A percentile compares a stretch with the other conserved stretches of the same genome.
Conservation (phyloP, 2,888 invertebrate genomes). For the Xanthorhoe spadicearia region DNA sequence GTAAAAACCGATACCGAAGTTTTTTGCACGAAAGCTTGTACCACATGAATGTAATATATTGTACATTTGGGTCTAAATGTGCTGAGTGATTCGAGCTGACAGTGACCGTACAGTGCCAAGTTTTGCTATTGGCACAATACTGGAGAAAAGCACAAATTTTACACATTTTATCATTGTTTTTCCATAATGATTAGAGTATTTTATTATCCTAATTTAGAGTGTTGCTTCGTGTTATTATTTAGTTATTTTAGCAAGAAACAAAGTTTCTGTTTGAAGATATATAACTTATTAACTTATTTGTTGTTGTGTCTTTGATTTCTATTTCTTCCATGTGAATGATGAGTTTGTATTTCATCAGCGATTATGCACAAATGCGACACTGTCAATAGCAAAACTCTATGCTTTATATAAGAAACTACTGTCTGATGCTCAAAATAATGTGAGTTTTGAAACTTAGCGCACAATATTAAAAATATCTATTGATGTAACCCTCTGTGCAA, state of each 20-base stretch:
- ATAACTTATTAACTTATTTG: constrained; percentile 83
- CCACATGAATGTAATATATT: constrained; percentile 83
- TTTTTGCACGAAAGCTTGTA: constrained; percentile 81
- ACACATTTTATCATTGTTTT: constrained; percentile 63
- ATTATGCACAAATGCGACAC: constrained; percentile 65
- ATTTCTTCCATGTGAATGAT: constrained; percentile 61
- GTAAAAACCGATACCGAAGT: constrained; percentile 79
- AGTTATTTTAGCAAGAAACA: constrained; percentile 79
- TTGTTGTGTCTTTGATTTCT: constrained; percentile 78
- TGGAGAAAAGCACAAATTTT: constrained; percentile 70
- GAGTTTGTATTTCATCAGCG: constrained; percentile 57
- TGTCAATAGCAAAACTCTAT: constrained; percentile 84
- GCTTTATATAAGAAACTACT: constrained; percentile 79
- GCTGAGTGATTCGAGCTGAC: constrained; percentile 82
- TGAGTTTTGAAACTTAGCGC: constrained; percentile 82
- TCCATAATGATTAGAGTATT: constrained; percentile 78
- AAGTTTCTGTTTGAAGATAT: constrained; percentile 79
- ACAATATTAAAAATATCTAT: constrained; percentile 79
- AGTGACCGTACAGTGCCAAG: constrained; percentile 71
- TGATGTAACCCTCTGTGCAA: constrained; percentile 79
- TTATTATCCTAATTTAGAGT: constrained; percentile 81
- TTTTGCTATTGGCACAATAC: constrained; percentile 82
- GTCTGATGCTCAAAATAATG: constrained; percentile 83
- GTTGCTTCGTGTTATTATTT: constrained; percentile 82
- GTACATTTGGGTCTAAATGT: constrained; percentile 84